Percentiles rank a stretch among this genome's conserved stretches.
phyloP scores from a whole-genome alignment of 2,888 invertebrate species.

The Polia nebulosa region DNA sequence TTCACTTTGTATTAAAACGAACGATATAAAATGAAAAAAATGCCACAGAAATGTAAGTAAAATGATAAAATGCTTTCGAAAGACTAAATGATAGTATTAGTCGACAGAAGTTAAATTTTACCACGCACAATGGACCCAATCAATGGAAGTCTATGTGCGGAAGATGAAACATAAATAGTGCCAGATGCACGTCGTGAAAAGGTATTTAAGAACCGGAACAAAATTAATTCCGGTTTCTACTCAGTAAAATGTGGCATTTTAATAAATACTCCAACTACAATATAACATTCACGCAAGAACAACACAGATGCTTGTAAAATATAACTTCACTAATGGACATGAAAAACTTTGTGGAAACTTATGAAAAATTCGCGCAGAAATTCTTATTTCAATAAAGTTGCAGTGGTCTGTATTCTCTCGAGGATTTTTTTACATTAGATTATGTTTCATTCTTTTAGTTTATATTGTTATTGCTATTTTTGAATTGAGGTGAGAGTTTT shows the following conservation, averaged over 20 bases:
- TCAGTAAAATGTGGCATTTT: neutral
- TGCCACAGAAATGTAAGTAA: no score
- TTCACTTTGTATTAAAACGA: no score
- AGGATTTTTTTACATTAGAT: conserved; percentile 12
- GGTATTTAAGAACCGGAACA: neutral
- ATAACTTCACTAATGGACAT: conserved; percentile 54
- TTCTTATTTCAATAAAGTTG: conserved; percentile 38
- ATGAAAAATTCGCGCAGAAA: conserved; percentile 40
- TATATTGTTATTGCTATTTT: neutral
- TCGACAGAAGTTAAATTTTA: no score
- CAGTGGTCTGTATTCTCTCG: conserved; percentile 7
- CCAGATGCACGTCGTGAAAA: no score
- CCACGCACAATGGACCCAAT: no score
- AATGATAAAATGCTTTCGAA: no score
- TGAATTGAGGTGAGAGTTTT: neutral
- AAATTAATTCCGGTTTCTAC: neutral
- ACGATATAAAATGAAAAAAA: no score
- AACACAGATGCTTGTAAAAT: conserved; percentile 35
- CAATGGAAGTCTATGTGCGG: no score
- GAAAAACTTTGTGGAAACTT: conserved; percentile 52
- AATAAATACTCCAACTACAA: conserved; percentile 7
- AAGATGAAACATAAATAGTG: no score
- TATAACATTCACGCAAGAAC: conserved; percentile 37
- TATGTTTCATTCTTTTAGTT: neutral
- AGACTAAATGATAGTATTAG: no score